Evolutionary conservation across 1,140 invertebrate genomes (phyloP), one percentile per base, ranked within the genome.

Genomic region (Teleogryllus occipitalis): DNA sequence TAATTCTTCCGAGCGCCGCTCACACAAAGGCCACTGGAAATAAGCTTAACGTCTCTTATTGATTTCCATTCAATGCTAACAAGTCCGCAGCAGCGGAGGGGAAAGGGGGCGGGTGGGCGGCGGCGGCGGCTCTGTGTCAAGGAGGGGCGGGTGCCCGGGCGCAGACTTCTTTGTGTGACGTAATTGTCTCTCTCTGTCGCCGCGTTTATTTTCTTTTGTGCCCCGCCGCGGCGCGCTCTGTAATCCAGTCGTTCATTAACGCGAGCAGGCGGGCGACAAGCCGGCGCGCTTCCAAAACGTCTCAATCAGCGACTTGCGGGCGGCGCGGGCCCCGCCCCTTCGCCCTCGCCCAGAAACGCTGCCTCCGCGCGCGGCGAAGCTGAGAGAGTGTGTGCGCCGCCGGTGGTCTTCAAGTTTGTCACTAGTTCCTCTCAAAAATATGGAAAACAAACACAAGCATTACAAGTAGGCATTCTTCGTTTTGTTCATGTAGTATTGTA

Each of bases 221-320:
- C 54, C 7, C 54, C 54, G 10, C 10, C 10, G 54, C 10, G 10
- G 7, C 54, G 54, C 54, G 10, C 18, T 65, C 54, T 65, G 54
- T 65, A 65, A 65, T 65, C 54, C 54, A 65, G 54, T 65, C 54
- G 54, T 65, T 65, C 54, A 65, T 65, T 65, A 65, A 65, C 54
- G 54, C 18, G 54, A 65, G 54, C 54, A 65, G 54, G 54, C 54
- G 18, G 10, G 54, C 54, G 54, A 65, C 54, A 65, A 65, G 18
- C 10, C 54, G 18, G 18, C 54, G 54, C 54, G 54, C 54, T 65
- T 18, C 54, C 18, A 10, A 65, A 65, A 65, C 54, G 54, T 65
- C 54, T 65, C 54, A 65, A 65, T 65, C 54, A 65, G 54, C 54
- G 54, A 65, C 54, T 65, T 65, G 54, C 54, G 54, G 54, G 54